These are phyloP conservation scores for Exaiptasia diaphana DNA, from an alignment of 64 coral and sea anemone species.

Conservation along the genomic window DNA sequence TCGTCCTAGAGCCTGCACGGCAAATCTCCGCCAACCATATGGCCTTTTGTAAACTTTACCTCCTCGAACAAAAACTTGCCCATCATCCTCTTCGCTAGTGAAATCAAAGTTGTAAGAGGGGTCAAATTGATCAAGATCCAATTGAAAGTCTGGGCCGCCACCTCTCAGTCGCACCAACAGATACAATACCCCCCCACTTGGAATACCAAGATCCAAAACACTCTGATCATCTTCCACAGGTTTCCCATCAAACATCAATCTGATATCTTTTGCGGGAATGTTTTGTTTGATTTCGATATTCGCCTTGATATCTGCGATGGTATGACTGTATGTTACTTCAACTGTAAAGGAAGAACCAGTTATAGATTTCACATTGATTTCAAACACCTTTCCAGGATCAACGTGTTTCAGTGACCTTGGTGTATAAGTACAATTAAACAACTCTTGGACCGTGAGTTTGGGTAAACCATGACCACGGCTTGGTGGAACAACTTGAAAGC, in stretches of 20 bases:
- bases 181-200: slow-evolving; percentile 14
- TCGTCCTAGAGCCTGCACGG: slow-evolving; percentile 16
- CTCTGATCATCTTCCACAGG: slow-evolving; percentile 31
- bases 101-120: slow-evolving; percentile 44
- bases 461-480: slow-evolving; percentile 3
- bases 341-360: background rate
- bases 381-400: background rate
- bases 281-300: slow-evolving; percentile 11
- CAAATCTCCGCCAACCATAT: slow-evolving; percentile 52
- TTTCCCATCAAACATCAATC: slow-evolving; percentile 40
- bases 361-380: slow-evolving; percentile 25
- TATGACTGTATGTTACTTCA: background rate
- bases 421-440: slow-evolving; percentile 36
- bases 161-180: slow-evolving; percentile 5
- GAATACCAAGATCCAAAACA: background rate
- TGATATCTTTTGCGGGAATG: slow-evolving; percentile 24
- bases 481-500: slow-evolving; percentile 31
- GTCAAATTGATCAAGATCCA: slow-evolving; percentile 26
- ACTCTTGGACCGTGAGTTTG: slow-evolving; percentile 34
- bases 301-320: slow-evolving; percentile 31
- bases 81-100: slow-evolving; percentile 30
- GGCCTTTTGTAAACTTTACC: slow-evolving; percentile 36
- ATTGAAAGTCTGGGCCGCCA: slow-evolving; percentile 6
- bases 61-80: slow-evolving; percentile 29
- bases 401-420: slow-evolving; percentile 16